Conservation (phyloP, 2,797 vertebrate genomes). For the Hemitrygon akajei region DNA sequence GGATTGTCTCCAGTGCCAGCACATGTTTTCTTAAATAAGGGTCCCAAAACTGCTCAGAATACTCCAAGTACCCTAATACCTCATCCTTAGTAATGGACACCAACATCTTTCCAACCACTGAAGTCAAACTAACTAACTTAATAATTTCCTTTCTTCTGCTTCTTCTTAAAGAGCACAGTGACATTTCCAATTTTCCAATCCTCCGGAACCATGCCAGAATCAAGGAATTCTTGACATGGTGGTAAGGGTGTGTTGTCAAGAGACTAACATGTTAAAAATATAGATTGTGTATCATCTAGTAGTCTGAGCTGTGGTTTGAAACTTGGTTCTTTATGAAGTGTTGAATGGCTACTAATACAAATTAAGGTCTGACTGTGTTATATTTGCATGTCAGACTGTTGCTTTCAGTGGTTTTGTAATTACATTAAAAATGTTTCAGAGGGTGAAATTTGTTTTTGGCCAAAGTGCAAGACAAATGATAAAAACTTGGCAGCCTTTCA, state of each 20-base stretch:
- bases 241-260: background rate
- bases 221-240: background rate
- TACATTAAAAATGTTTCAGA: background rate
- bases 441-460: background rate
- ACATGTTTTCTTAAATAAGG: no score
- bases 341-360: background rate
- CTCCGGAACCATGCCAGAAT: no score
- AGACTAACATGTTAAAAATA: background rate
- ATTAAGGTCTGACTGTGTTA: background rate
- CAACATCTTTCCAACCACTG: no score
- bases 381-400: background rate
- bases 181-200: no score
- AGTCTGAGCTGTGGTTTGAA: no score
- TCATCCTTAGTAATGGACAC: no score
- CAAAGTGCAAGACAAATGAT: background rate
- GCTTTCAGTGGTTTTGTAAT: conserved; percentile 18
- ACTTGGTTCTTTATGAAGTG: background rate
- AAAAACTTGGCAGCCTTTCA: background rate
- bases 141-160: no score
- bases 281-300: background rate
- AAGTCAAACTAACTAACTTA: no score
- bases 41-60: no score
- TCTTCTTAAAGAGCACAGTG: no score
- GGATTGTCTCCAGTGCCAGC: no score
- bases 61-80: no score